Evolutionary conservation across 2,888 invertebrate genomes (phyloP).

Genomic region (Scaptomyza reducta): DNA sequence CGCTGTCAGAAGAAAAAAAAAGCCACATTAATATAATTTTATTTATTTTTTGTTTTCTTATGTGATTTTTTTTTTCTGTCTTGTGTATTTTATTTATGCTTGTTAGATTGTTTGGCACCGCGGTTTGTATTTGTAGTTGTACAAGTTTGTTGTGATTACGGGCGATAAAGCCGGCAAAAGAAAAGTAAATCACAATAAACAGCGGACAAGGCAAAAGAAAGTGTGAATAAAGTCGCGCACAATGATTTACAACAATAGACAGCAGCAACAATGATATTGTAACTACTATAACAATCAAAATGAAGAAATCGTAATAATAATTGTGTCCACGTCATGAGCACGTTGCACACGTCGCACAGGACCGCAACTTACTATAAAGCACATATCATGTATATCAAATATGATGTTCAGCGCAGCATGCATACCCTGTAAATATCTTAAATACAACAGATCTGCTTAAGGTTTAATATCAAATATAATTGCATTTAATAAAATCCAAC

Average conservation of each 20-base stretch:
- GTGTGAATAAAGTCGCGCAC: slow-evolving; percentile 76
- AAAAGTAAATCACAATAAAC: slow-evolving; percentile 75
- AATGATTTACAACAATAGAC: slow-evolving; percentile 70
- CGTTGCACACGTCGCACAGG: slow-evolving; percentile 43
- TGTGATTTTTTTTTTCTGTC: slow-evolving; percentile 13
- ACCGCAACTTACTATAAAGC: slow-evolving; percentile 3
- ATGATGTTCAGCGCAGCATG: neutral
- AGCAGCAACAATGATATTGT: slow-evolving; percentile 63
- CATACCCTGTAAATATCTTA: slow-evolving; percentile 21
- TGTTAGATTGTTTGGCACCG: slow-evolving; percentile 47
- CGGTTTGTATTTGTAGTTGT: slow-evolving; percentile 42
- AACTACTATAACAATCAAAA: slow-evolving; percentile 44
- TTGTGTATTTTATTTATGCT: slow-evolving; percentile 36
- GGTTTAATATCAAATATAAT: too few species aligned
- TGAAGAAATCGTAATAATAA: slow-evolving; percentile 71
- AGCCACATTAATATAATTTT: slow-evolving; percentile 22
- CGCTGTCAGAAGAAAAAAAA: slow-evolving; percentile 32
- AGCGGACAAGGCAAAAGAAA: slow-evolving; percentile 61
- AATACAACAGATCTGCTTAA: too few species aligned
- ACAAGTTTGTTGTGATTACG: slow-evolving; percentile 74
- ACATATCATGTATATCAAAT: neutral
- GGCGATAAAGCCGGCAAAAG: slow-evolving; percentile 71
- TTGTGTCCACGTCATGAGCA: slow-evolving; percentile 77
- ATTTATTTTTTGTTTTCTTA: slow-evolving; percentile 27
- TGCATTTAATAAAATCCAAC: too few species aligned